Conservation (phyloP, 1,140 invertebrate genomes). For the Drosophila melanogaster region Release_6_plus_ISO1_MT NT_033777.3:14951501-14952000, state of each 20-base stretch:
- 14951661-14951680: conserved; percentile 41
- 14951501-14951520: conserved; percentile 28
- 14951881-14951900: conserved; percentile 6
- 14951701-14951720: conserved; percentile 62
- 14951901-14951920: conserved; percentile 1
- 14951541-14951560: conserved; percentile 38
- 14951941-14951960: conserved; percentile 27
- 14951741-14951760: conserved; percentile 4
- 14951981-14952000: conserved; percentile 32
- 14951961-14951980: background rate
- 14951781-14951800: conserved; percentile 1
- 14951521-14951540: conserved; percentile 56
- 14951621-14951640: conserved; percentile 72
- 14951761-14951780: background rate
- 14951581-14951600: conserved; percentile 43
- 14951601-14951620: conserved; percentile 55
- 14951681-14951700: conserved; percentile 78
- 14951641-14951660: conserved; percentile 6
- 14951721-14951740: conserved; percentile 66
- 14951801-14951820: background rate
- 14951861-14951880: conserved; percentile 33
- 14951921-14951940: conserved; percentile 17
- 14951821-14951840: background rate
- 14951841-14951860: conserved; percentile 6
- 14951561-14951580: conserved; percentile 73